Evolutionary conservation across 2,888 invertebrate genomes (phyloP).

Genomic region (Limenitis camilla): DNA sequence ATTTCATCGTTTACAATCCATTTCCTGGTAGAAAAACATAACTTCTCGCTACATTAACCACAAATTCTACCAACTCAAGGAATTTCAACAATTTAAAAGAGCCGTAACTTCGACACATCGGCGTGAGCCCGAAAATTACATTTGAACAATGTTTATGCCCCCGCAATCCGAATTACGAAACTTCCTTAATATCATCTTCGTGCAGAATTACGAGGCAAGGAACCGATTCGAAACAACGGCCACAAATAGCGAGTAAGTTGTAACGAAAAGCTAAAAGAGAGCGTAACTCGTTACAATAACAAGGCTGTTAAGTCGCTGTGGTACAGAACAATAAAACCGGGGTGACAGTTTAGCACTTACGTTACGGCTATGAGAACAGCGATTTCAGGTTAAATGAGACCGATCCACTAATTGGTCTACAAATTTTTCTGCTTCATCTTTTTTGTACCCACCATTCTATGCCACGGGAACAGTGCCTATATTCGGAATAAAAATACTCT

Average conservation of each 20-base stretch:
- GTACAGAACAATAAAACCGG: constrained; percentile 53
- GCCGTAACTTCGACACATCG: constrained; percentile 14
- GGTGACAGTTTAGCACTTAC: constrained; percentile 50
- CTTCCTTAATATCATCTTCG: constrained; percentile 9
- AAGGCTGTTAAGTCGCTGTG: constrained; percentile 52
- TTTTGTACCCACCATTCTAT: too few species aligned
- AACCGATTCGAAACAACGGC: constrained; percentile 38
- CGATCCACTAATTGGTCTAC: too few species aligned
- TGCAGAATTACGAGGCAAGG: constrained; percentile 19
- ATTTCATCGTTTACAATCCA: background rate
- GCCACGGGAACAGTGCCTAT: too few species aligned
- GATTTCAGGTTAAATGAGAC: background rate
- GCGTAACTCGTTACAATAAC: constrained; percentile 51
- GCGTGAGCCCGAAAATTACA: constrained; percentile 19
- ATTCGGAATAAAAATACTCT: too few species aligned
- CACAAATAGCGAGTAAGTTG: constrained; percentile 48
- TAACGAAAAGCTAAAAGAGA: constrained; percentile 41
- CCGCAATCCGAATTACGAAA: constrained; percentile 23
- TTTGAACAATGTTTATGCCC: constrained; percentile 24
- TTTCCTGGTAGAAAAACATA: background rate
- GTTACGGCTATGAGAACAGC: constrained; percentile 30
- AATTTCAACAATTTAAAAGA: constrained; percentile 12
- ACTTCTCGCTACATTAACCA: background rate
- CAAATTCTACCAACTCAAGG: constrained; percentile 6
- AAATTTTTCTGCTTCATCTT: too few species aligned